A percentile compares a stretch with the other conserved stretches of the same genome.
phyloP scores from a whole-genome alignment of 64 coral and sea anemone genomes.

The Montipora capricornis region DNA sequence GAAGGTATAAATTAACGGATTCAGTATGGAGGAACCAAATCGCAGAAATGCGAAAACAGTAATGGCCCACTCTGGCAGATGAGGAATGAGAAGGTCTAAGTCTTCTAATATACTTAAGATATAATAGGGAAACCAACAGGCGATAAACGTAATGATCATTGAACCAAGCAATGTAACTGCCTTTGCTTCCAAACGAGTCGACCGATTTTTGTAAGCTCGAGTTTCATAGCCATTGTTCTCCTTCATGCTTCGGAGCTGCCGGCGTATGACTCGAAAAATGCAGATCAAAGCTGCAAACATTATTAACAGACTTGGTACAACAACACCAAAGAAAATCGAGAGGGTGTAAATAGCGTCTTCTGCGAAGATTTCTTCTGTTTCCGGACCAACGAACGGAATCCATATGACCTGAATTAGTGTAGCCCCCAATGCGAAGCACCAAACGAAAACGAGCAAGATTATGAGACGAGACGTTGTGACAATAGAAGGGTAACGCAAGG shows the following conservation, averaged over 20 bases:
- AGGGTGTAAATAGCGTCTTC: conserved; percentile 76
- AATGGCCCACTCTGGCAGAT: conserved; percentile 35
- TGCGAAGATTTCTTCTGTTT: not conserved
- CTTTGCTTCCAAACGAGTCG: conserved; percentile 60
- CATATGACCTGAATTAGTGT: conserved; percentile 75
- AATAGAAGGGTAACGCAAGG: conserved; percentile 41
- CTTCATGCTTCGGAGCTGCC: conserved; percentile 72
- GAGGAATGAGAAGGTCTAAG: conserved; percentile 32
- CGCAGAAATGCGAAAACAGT: conserved; percentile 72
- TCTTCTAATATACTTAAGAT: conserved; percentile 60
- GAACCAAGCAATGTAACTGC: conserved; percentile 74
- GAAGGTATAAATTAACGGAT: conserved; percentile 89
- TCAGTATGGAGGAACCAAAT: conserved; percentile 67
- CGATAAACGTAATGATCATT: conserved; percentile 77
- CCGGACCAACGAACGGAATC: conserved; percentile 30
- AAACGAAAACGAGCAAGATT: conserved; percentile 34
- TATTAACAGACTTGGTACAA: conserved; percentile 50
- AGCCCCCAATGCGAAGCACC: conserved; percentile 52
- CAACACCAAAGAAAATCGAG: conserved; percentile 60
- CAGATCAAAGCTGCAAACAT: conserved; percentile 57
- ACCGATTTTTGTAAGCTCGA: conserved; percentile 18
- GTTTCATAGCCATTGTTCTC: conserved; percentile 55
- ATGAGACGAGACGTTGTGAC: conserved; percentile 37
- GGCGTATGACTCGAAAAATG: conserved; percentile 68
- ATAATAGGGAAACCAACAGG: conserved; percentile 88